Evolutionary conservation across 2,113 vertebrate genomes (phyloP).

Genomic region (Pterophyllum scalare): DNA sequence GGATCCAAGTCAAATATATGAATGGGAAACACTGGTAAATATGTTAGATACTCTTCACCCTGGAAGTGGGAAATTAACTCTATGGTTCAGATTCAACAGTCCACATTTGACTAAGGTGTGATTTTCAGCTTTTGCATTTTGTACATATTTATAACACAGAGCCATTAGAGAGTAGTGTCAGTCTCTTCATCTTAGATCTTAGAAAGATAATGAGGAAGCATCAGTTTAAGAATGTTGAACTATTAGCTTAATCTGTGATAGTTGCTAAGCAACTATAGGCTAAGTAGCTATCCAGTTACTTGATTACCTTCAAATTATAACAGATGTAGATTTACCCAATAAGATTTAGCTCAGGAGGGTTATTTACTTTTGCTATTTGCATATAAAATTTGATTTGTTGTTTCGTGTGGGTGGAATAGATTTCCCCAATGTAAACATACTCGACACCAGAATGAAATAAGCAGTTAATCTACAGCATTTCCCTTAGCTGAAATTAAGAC

Average conservation of each 20-base stretch:
- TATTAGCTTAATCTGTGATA: background rate
- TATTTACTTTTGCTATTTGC: slow-evolving; percentile 12
- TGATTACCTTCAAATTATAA: background rate
- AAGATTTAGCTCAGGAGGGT: slow-evolving; percentile 3
- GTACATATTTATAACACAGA: background rate
- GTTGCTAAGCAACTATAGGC: slow-evolving; percentile 13
- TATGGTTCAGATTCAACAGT: background rate
- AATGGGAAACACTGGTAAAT: background rate
- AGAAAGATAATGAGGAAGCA: background rate
- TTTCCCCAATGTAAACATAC: slow-evolving; percentile 5
- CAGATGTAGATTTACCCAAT: background rate
- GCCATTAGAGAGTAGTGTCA: background rate
- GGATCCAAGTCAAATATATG: background rate
- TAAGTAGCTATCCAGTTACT: background rate
- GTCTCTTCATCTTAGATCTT: background rate
- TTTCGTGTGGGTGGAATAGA: background rate
- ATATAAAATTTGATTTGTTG: background rate
- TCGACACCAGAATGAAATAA: background rate
- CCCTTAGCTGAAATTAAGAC: background rate
- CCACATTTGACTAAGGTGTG: background rate
- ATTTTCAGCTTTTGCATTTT: background rate
- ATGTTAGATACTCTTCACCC: background rate
- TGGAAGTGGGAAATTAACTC: background rate
- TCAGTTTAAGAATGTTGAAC: background rate
- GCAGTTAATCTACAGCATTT: background rate